Evolutionary conservation across 1,140 invertebrate genomes (phyloP).

Genomic region (Danaus melanippus): DNA sequence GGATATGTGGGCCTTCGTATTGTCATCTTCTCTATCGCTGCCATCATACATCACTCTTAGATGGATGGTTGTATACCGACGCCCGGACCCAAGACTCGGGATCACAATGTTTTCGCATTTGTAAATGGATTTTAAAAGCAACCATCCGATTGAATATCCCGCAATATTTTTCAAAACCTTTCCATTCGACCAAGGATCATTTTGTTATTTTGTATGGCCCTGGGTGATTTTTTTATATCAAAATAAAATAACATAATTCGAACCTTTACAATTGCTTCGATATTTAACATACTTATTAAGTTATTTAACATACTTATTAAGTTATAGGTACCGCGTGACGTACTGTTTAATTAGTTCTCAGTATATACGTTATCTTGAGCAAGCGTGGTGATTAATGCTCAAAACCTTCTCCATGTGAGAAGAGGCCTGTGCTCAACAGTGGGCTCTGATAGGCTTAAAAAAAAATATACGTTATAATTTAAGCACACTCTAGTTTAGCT

Average conservation of each 20-base stretch:
- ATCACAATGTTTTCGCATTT: slow-evolving; percentile 34
- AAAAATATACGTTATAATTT: too few species aligned
- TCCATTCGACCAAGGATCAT: slow-evolving; percentile 16
- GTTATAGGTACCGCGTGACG: too few species aligned
- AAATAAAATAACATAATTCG: slow-evolving; percentile 71
- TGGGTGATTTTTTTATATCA: not conserved
- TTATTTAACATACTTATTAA: too few species aligned
- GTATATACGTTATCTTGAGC: too few species aligned
- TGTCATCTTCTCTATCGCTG: slow-evolving; percentile 48
- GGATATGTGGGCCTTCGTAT: slow-evolving; percentile 51
- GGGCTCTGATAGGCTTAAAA: too few species aligned
- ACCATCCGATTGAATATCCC: not conserved
- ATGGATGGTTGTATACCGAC: slow-evolving; percentile 32
- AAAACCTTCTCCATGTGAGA: too few species aligned
- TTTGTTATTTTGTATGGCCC: slow-evolving; percentile 6
- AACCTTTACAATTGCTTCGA: slow-evolving; percentile 9
- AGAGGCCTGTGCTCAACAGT: too few species aligned
- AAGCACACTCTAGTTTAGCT: too few species aligned
- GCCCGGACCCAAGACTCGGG: slow-evolving; percentile 10
- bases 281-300: too few species aligned
- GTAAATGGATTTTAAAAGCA: slow-evolving; percentile 42
- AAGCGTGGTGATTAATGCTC: too few species aligned
- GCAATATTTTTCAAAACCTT: slow-evolving; percentile 20
- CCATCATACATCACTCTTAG: slow-evolving; percentile 34
- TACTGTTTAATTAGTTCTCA: too few species aligned